phyloP scores from a whole-genome alignment of 2,888 invertebrate species.

The Oscheius sp. region DNA sequence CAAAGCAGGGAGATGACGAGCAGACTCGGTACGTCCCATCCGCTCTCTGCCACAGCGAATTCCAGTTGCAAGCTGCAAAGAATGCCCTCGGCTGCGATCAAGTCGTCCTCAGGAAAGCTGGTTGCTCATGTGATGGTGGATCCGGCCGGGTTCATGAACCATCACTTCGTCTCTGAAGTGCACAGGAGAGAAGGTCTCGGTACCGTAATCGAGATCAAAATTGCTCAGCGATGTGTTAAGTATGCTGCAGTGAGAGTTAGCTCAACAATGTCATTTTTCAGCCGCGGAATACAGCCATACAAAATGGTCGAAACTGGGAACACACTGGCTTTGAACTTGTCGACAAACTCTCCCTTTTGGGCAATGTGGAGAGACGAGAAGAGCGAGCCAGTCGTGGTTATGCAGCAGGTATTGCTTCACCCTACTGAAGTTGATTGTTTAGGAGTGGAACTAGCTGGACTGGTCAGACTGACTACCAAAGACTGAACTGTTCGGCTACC shows the following conservation, averaged over 20 bases:
- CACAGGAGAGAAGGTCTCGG: slow-evolving; percentile 55
- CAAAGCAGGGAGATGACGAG: slow-evolving; percentile 53
- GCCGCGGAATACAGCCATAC: slow-evolving; percentile 52
- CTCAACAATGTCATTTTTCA: slow-evolving; percentile 24
- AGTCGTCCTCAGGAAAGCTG: slow-evolving; percentile 42
- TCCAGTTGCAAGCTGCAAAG: slow-evolving; percentile 51
- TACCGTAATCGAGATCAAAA: slow-evolving; percentile 50
- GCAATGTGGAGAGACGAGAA: slow-evolving; percentile 48
- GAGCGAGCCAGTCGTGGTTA: slow-evolving; percentile 46
- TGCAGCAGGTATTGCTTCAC: slow-evolving; percentile 43
- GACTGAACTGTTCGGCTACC: no score
- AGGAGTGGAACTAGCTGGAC: no score
- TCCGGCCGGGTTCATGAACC: slow-evolving; percentile 56
- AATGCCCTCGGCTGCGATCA: slow-evolving; percentile 51
- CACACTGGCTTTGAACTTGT: slow-evolving; percentile 49
- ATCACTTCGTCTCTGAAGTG: slow-evolving; percentile 54
- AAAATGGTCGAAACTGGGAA: slow-evolving; percentile 56
- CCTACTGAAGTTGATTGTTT: no score
- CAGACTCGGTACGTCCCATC: slow-evolving; percentile 47
- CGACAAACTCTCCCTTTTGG: slow-evolving; percentile 47
- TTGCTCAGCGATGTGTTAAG: slow-evolving; percentile 47
- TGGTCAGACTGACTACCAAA: no score
- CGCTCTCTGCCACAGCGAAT: background rate
- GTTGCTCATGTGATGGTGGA: slow-evolving; percentile 59
- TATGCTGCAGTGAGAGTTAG: background rate